Conservation (phyloP, 2,797 vertebrate species). For the Channallabes apus region DNA sequence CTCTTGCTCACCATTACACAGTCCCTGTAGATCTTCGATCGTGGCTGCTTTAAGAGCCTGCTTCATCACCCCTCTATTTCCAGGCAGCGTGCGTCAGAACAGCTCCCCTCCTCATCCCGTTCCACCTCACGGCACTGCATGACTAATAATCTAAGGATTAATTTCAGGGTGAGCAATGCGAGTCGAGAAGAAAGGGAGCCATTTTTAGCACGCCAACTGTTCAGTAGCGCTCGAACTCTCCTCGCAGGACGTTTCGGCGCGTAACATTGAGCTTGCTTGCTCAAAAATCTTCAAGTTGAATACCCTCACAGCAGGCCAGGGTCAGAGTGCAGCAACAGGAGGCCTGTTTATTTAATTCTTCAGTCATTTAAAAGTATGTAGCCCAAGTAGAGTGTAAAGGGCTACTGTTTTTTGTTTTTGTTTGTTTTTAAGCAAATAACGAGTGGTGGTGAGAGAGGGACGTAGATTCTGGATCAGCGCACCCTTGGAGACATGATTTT, state of each 20-base stretch:
- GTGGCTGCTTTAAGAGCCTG: slow-evolving; percentile 44
- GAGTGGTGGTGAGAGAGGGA: not conserved
- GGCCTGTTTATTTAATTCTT: not conserved
- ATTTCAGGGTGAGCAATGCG: slow-evolving; percentile 51
- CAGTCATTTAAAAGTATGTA: not conserved
- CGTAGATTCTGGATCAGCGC: slow-evolving; percentile 57
- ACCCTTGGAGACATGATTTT: slow-evolving; percentile 55
- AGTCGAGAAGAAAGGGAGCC: slow-evolving; percentile 48
- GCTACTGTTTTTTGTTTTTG: not conserved
- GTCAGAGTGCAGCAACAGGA: not conserved
- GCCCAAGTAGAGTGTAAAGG: not conserved
- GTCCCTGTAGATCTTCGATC: slow-evolving; percentile 1
- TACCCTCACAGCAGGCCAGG: not conserved
- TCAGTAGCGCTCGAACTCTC: slow-evolving; percentile 48
- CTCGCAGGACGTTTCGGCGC: slow-evolving; percentile 51
- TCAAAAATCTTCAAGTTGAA: not conserved
- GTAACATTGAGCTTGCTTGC: not conserved
- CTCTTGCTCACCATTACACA: slow-evolving; percentile 41
- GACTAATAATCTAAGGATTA: slow-evolving; percentile 58
- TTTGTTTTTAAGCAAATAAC: slow-evolving; percentile 1
- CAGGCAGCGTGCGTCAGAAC: slow-evolving; percentile 37
- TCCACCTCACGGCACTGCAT: slow-evolving; percentile 46
- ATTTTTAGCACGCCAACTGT: slow-evolving; percentile 49
- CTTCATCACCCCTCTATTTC: slow-evolving; percentile 35
- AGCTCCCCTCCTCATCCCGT: slow-evolving; percentile 34